phyloP scores from a whole-genome alignment of 2,113 vertebrate genomes.

The Periophthalmus modestus region DNA sequence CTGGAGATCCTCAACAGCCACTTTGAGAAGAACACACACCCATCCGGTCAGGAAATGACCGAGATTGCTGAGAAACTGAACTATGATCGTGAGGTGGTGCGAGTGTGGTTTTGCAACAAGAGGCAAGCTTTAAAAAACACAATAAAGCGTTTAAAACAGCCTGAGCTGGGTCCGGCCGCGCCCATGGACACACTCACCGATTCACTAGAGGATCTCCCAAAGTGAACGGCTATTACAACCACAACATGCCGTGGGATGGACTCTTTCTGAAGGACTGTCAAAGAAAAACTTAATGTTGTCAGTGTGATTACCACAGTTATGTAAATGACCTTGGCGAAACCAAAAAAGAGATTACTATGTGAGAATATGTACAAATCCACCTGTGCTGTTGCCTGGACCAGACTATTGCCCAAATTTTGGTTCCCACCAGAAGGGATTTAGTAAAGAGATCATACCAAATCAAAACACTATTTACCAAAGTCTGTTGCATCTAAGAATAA shows the following conservation, averaged over 20 bases:
- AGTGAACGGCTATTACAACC: conserved; percentile 57
- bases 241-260: conserved; percentile 29
- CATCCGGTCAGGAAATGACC: conserved; percentile 99
- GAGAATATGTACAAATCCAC: conserved; percentile 62
- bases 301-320: conserved; percentile 83
- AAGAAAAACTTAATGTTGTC: conserved; percentile 79
- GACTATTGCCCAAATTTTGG: conserved; percentile 79
- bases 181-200: conserved; percentile 91
- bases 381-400: conserved; percentile 78
- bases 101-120: conserved; percentile 99
- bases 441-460: conserved; percentile 81
- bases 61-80: conserved; percentile 99
- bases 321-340: conserved; percentile 88
- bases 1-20: conserved; percentile 99
- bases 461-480: conserved; percentile 95
- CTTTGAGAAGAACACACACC: conserved; percentile 99
- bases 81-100: conserved; percentile 99
- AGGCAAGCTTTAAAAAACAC: conserved; percentile 99
- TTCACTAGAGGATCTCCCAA: conserved; percentile 91
- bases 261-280: conserved; percentile 74
- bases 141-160: conserved; percentile 98
- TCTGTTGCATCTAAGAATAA: conserved; percentile 86
- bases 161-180: conserved; percentile 82
- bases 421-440: conserved; percentile 79
- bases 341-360: conserved; percentile 66